Evolutionary conservation across 2,113 vertebrate species (phyloP), one percentile per base, ranked within the genome.

Genomic region (Empidonax alnorum): DNA sequence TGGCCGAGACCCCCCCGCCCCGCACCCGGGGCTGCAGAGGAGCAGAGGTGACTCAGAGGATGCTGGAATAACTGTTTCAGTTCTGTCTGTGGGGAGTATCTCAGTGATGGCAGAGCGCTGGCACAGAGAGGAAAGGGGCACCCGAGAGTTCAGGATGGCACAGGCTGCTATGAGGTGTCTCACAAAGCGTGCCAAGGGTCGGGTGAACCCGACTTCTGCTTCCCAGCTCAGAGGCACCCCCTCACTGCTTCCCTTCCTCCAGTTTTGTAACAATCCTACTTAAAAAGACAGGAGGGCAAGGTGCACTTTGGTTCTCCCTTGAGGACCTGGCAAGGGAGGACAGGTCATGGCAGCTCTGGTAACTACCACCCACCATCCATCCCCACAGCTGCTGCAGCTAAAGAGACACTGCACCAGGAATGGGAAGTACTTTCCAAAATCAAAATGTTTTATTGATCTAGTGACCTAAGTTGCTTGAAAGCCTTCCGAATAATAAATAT

Each of bases 361-460:
- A 52, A 41, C 35, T 35, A 35, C 73, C 28, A 68, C 50, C 21
- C 61, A 74, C 10, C 1, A 76, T 5, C 5, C 16, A 49, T 35
- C 39, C 84, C 67, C 14, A 1, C 3, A 3, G 33, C 10, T 13
- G 7, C 61, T 73, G 88, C 78, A 84, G 31, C 83, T 76, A 4
- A 14, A 75, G 65, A 90, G 50, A 58, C 22, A 13, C 17, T 7
- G 15, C 20, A 30, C 24, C 75, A 41, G 42, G 56, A 80, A 58
- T n/a, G 59, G 69, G 59, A 93, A 90, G 63, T 22, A 55, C 24
- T 90, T 93, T 84, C 37, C 77, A 94, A 92, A 92, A 87, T 7
- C 12, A 90, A 94, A 97, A 93, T 89, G 66, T 92, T 95, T 93
- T 81, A 96, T 89, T 96, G 91, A 96, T 94, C 93, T 89, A 88